Base-by-base conservation (phyloP, 2,888 invertebrate genomes). In the Aphidius colemani region DNA sequence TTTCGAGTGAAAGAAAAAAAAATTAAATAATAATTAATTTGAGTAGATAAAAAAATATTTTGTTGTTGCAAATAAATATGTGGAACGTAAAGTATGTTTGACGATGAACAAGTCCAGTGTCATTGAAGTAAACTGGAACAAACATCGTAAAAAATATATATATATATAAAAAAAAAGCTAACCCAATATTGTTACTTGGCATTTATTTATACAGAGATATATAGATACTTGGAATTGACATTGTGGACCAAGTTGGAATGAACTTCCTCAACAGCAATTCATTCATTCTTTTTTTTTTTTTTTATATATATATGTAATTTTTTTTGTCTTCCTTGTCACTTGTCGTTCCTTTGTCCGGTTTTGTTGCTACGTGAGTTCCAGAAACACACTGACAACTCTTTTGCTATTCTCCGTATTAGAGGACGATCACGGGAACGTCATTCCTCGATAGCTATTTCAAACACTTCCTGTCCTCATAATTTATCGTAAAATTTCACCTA, bases 111-210 rank as follows among this genome's bases (percentile, higher is more conserved):
- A 75, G 77, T 69, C 77, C 76, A 30, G 30, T 30, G 30, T 75
- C 76, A 70, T 77, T 77, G 75, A 72, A 71, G 75, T 75, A 78
- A 77, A 77, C 76, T 77, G 74, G 76, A 76, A 75, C 70, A 64
- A 66, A 39, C 13, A 7, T 48, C 7, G 8, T 13, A 30, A 30
- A 30, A 46, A 30, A 30, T 30, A 30, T 30, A 30, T 30, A 30
- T 30, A 30, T 30, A 2, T 30, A 30, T 30, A 30, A 5, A 30
- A 30, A 46, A 77, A 78, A 78, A 78, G 77, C 78, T 77, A 76
- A 76, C 78, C 75, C 72, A 76, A 77, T 77, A 76, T 75, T 75
- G 66, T 70, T 67, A 66, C 71, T 66, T 66, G 72, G 67, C 66
- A 66, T 67, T 61, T 64, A 66, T 67, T 66, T 68, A 67, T 67